Percentiles rank a stretch among this genome's conserved stretches.
These are phyloP conservation scores for Phylloscopus trochilus DNA, from an alignment of 2,113 vertebrate species.

Conservation along the genomic window DNA sequence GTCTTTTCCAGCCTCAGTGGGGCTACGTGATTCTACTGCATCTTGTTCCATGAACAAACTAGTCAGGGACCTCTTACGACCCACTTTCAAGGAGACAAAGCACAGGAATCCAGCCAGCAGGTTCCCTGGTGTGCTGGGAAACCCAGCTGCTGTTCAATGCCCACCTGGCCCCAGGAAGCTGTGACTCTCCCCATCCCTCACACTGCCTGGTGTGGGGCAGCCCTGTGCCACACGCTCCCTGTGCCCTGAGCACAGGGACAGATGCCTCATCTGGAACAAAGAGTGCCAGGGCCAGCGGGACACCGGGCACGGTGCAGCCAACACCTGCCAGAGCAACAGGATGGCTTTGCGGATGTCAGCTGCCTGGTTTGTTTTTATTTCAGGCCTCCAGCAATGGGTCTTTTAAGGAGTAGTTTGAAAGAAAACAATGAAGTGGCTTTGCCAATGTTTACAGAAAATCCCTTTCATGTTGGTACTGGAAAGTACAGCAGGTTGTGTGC, in stretches of 20 bases:
- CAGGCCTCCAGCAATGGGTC: neutral
- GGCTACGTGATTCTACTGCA: neutral
- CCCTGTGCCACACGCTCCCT: accelerated
- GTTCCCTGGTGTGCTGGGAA: neutral
- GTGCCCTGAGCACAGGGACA: neutral
- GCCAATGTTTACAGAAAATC: neutral
- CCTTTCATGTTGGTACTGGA: neutral
- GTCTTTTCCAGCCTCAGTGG: neutral
- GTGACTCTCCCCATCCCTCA: neutral
- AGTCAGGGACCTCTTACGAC: neutral
- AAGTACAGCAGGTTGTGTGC: neutral
- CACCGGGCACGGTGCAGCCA: accelerated
- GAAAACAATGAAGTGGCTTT: neutral
- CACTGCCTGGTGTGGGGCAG: accelerated
- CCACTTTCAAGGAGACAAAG: neutral
- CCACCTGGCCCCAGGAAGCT: neutral
- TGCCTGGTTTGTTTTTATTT: neutral
- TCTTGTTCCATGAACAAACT: neutral
- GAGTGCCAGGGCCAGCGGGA: accelerated
- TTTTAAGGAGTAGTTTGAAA: neutral
- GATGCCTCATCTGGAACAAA: neutral
- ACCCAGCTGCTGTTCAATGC: neutral
- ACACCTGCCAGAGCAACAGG: neutral
- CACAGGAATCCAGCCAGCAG: neutral
- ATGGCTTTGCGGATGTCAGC: neutral